phyloP scores from a whole-genome alignment of 1,140 invertebrate genomes.

The Atopsyche davidsoni region DNA sequence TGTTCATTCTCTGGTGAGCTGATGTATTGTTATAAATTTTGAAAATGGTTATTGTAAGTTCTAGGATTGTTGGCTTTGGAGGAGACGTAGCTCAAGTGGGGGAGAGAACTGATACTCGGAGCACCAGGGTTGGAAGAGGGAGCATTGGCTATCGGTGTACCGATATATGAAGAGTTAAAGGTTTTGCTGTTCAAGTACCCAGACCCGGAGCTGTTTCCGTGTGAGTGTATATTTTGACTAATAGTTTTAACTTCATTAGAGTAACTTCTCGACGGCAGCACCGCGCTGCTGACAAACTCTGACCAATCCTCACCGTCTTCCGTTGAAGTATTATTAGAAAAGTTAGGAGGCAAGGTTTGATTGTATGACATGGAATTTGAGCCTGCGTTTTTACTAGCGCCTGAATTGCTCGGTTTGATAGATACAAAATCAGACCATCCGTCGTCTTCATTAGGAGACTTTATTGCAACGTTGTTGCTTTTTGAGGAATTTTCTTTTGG shows the following conservation, averaged over 20 bases:
- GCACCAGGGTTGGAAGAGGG: neutral
- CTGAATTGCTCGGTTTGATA: slow-evolving; percentile 37
- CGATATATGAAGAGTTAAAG: no score
- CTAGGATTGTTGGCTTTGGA: slow-evolving; percentile 16
- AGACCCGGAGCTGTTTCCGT: slow-evolving; percentile 6
- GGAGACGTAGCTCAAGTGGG: slow-evolving; percentile 19
- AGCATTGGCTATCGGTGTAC: no score
- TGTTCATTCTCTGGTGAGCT: slow-evolving; percentile 17
- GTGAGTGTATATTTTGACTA: slow-evolving; percentile 29
- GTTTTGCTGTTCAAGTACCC: neutral
- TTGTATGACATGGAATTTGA: neutral
- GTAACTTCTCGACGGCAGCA: slow-evolving; percentile 17
- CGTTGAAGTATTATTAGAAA: slow-evolving; percentile 1
- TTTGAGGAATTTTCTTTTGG: slow-evolving; percentile 36
- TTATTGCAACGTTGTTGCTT: no score
- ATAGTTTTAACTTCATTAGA: slow-evolving; percentile 27
- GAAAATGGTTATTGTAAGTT: slow-evolving; percentile 26
- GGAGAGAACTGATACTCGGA: slow-evolving; percentile 5
- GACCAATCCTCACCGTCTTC: slow-evolving; percentile 31
- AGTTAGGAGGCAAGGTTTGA: neutral
- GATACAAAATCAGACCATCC: slow-evolving; percentile 57
- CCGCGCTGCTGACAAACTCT: slow-evolving; percentile 29
- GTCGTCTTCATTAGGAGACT: no score
- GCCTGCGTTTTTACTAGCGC: slow-evolving; percentile 6
- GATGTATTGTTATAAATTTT: slow-evolving; percentile 29